phyloP scores from a whole-genome alignment of 1,140 invertebrate genomes.

The Steinernema feltiae region DNA sequence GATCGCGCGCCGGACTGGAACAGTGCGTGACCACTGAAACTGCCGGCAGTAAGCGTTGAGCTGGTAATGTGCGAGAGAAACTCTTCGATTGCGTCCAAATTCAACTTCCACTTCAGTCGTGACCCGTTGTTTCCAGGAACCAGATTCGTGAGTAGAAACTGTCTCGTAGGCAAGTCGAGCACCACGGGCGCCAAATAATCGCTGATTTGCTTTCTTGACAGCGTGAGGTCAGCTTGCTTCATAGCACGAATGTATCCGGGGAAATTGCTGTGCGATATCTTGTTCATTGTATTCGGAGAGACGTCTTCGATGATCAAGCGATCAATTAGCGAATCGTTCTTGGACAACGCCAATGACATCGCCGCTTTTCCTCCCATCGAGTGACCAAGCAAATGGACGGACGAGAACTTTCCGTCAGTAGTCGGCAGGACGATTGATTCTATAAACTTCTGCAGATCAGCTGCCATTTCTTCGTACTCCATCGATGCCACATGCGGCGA shows the following conservation, averaged over 20 bases:
- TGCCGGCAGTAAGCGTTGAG: constrained; percentile 71
- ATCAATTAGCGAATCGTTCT: constrained; percentile 22
- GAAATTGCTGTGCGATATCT: constrained; percentile 25
- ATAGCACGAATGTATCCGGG: constrained; percentile 37
- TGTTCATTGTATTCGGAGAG: background rate
- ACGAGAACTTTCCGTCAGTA: constrained; percentile 25
- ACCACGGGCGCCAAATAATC: constrained; percentile 34
- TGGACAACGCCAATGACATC: constrained; percentile 36
- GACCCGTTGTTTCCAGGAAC: constrained; percentile 61
- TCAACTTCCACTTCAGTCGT: constrained; percentile 69
- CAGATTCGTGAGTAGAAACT: constrained; percentile 76
- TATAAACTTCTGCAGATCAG: constrained; percentile 44
- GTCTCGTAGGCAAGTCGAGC: constrained; percentile 61
- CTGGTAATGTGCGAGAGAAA: constrained; percentile 77
- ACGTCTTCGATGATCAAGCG: constrained; percentile 43
- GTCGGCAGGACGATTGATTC: constrained; percentile 27
- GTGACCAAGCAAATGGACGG: constrained; percentile 41
- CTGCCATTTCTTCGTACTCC: constrained; percentile 44
- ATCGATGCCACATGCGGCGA: constrained; percentile 32
- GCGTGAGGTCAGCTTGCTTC: constrained; percentile 40
- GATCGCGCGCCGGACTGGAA: constrained; percentile 38
- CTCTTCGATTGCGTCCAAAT: constrained; percentile 67
- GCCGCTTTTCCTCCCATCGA: constrained; percentile 52
- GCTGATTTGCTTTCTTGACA: constrained; percentile 35
- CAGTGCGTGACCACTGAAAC: constrained; percentile 61